Conservation (phyloP, 1,140 invertebrate species). For the Caerostris extrusa region DNA sequence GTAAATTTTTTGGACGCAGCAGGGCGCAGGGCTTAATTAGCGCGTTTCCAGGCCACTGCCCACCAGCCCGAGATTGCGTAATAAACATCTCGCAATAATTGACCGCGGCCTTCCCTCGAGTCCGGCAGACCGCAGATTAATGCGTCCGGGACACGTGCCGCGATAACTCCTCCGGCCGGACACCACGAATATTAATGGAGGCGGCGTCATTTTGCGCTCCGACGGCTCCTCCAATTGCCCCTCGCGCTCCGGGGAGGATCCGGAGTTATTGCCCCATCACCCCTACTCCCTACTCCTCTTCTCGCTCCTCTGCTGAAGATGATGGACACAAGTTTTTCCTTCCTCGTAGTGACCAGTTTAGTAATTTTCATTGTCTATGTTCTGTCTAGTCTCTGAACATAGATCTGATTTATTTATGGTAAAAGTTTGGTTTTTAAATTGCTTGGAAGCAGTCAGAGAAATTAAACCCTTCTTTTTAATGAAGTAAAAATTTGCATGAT, state of each 20-base stretch:
- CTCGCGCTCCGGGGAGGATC: background rate
- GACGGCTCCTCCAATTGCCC: constrained; percentile 5
- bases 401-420: too few species aligned
- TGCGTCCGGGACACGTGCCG: background rate
- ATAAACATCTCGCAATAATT: constrained; percentile 31
- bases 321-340: too few species aligned
- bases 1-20: too few species aligned
- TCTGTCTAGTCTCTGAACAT: too few species aligned
- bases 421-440: too few species aligned
- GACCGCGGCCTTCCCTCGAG: background rate
- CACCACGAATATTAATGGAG: constrained; percentile 24
- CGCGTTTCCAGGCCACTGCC: background rate
- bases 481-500: too few species aligned
- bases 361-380: too few species aligned
- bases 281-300: too few species aligned
- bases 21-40: background rate
- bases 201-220: constrained; percentile 24
- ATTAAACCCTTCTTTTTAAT: too few species aligned
- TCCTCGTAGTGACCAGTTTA: too few species aligned
- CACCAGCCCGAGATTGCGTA: background rate
- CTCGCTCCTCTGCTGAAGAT: too few species aligned
- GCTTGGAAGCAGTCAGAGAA: too few species aligned
- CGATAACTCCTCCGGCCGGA: background rate
- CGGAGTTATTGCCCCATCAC: background rate
- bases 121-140: constrained; percentile 7